Conservation (phyloP, 1,140 invertebrate genomes). For the Drosophila bipectinata region DNA sequence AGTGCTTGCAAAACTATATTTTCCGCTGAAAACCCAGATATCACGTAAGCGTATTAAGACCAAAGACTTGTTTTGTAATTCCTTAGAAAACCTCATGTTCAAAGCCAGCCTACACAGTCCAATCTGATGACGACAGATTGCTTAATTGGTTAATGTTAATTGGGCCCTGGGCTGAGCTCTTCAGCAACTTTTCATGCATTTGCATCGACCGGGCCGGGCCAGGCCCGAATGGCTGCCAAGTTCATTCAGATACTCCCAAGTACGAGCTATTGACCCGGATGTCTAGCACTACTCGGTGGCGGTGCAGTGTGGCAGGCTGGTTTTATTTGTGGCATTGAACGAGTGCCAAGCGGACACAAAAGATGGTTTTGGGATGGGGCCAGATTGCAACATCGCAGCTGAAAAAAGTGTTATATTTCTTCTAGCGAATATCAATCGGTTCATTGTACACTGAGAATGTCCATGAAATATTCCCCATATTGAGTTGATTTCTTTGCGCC, state of each 20-base stretch:
- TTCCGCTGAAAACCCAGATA: neutral
- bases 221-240: conserved; percentile 24
- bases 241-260: conserved; percentile 33
- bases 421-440: conserved; percentile 29
- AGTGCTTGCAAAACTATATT: neutral
- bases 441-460: conserved; percentile 41
- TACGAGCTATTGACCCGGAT: conserved; percentile 45
- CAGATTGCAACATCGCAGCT: conserved; percentile 32
- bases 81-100: conserved; percentile 6
- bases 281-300: conserved; percentile 22
- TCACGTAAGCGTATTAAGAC: neutral
- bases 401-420: conserved; percentile 9
- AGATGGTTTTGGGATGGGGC: conserved; percentile 28
- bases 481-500: conserved; percentile 32
- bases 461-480: conserved; percentile 46
- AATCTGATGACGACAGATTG: conserved; percentile 7
- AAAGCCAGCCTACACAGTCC: conserved; percentile 1
- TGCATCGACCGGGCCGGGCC: conserved; percentile 1
- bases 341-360: conserved; percentile 32
- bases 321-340: conserved; percentile 21
- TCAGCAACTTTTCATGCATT: conserved; percentile 20
- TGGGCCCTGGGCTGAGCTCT: neutral
- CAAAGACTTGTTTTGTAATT: conserved; percentile 11
- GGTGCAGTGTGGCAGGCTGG: conserved; percentile 13
- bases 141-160: conserved; percentile 35